A percentile compares a stretch with the other conserved stretches of the same genome.
Conservation (phyloP, 2,888 invertebrate species). For the Ophioninae sp. region DNA sequence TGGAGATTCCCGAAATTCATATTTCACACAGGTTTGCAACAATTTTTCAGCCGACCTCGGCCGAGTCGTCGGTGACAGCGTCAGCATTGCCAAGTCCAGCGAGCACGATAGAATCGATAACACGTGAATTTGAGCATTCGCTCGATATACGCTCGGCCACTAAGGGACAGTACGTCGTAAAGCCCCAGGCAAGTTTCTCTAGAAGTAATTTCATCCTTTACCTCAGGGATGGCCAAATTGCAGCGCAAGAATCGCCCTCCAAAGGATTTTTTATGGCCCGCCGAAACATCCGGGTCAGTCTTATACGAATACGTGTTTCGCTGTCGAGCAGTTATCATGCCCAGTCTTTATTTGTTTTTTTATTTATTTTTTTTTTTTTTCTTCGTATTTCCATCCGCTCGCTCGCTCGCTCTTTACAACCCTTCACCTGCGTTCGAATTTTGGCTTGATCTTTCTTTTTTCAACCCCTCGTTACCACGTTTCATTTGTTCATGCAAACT, state of each 20-base stretch:
- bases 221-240: conserved; percentile 66
- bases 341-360: conserved; percentile 17
- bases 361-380: background rate
- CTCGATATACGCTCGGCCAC: conserved; percentile 86
- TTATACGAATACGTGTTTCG: conserved; percentile 58
- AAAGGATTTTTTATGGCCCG: conserved; percentile 67
- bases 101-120: conserved; percentile 89
- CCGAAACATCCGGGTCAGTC: conserved; percentile 67
- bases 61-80: conserved; percentile 79
- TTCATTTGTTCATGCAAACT: conserved; percentile 7
- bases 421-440: background rate
- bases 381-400: background rate
- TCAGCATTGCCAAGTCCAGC: conserved; percentile 88
- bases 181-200: conserved; percentile 82
- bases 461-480: background rate
- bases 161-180: conserved; percentile 85
- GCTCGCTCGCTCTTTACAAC: conserved; percentile 3
- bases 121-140: conserved; percentile 92
- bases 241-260: conserved; percentile 65
- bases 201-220: conserved; percentile 68
- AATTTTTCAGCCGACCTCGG: conserved; percentile 79
- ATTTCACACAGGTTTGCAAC: conserved; percentile 9
- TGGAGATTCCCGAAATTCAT: background rate
- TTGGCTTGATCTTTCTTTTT: conserved; percentile 34
- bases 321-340: conserved; percentile 52